Conservation (phyloP, 2,113 vertebrate species). For the Scomber colias region DNA sequence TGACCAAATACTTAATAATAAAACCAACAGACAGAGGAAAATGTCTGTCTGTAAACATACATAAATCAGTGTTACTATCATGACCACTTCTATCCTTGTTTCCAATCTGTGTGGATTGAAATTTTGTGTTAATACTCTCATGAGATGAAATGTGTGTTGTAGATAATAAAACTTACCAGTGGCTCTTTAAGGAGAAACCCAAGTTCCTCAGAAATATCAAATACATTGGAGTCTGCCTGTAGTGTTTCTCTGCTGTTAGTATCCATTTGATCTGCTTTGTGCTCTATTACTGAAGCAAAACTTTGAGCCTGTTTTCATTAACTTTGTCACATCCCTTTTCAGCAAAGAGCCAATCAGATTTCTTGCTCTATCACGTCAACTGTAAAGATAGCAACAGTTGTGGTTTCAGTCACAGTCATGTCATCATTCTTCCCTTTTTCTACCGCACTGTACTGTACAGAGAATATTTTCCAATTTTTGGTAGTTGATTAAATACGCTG, state of each 20-base stretch:
- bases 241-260: conserved; percentile 48
- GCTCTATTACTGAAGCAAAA: not conserved
- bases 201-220: conserved; percentile 66
- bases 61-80: not conserved
- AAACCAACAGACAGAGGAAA: conserved; percentile 3
- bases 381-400: not conserved
- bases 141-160: not conserved
- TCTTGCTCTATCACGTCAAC: not conserved
- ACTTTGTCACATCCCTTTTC: conserved; percentile 51
- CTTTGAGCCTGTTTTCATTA: conserved; percentile 4
- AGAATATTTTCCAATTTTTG: not conserved
- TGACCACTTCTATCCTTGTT: not conserved
- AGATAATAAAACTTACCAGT: conserved; percentile 54
- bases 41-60: not conserved
- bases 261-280: conserved; percentile 48
- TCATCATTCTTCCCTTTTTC: not conserved
- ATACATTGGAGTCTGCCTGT: conserved; percentile 60
- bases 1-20: conserved; percentile 18
- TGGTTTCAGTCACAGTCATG: too few species aligned
- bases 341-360: conserved; percentile 51
- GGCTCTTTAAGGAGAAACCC: conserved; percentile 75
- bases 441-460: not conserved
- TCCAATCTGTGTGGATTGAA: not conserved
- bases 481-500: not conserved
- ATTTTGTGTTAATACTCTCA: too few species aligned